phyloP scores from a whole-genome alignment of 2,797 vertebrate species.

The Syngnathus acus region DNA sequence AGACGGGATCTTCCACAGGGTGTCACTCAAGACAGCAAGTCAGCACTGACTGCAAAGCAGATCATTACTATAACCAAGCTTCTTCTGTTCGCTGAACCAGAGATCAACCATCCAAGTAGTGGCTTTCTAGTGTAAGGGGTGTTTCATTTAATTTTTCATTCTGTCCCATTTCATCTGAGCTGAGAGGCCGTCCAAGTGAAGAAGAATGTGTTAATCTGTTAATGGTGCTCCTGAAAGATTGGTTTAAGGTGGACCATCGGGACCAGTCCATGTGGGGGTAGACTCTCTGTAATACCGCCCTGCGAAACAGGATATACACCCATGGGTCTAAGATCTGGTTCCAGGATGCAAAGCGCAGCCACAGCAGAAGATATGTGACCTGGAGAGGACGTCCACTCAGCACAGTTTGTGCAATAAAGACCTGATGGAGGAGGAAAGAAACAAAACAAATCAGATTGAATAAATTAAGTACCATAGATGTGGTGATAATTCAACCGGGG shows the following conservation, averaged over 20 bases:
- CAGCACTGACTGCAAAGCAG: neutral
- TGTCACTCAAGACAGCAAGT: neutral
- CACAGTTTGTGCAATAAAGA: constrained; percentile 79
- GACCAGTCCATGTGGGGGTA: constrained; percentile 68
- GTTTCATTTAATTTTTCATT: constrained; percentile 8
- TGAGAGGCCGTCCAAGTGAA: constrained; percentile 29
- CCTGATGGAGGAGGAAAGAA: constrained; percentile 54
- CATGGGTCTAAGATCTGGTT: constrained; percentile 97
- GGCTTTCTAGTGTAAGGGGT: neutral
- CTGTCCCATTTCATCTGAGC: neutral
- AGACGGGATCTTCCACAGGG: neutral
- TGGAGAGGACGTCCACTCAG: constrained; percentile 39
- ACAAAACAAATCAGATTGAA: neutral
- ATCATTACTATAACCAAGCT: neutral
- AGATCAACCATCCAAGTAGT: constrained; percentile 1
- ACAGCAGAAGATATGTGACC: constrained; percentile 69
- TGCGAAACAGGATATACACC: constrained; percentile 93
- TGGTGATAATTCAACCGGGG: neutral
- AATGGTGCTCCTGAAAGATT: constrained; percentile 60
- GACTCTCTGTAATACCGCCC: constrained; percentile 77
- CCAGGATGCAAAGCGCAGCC: constrained; percentile 85
- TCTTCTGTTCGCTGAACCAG: neutral
- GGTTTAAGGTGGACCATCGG: constrained; percentile 60
- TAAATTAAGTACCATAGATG: neutral
- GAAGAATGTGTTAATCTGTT: constrained; percentile 54